Evolutionary conservation across 92 coral and sea anemone genomes (phyloP).

Genomic region (Chrysogorgia sp.): DNA sequence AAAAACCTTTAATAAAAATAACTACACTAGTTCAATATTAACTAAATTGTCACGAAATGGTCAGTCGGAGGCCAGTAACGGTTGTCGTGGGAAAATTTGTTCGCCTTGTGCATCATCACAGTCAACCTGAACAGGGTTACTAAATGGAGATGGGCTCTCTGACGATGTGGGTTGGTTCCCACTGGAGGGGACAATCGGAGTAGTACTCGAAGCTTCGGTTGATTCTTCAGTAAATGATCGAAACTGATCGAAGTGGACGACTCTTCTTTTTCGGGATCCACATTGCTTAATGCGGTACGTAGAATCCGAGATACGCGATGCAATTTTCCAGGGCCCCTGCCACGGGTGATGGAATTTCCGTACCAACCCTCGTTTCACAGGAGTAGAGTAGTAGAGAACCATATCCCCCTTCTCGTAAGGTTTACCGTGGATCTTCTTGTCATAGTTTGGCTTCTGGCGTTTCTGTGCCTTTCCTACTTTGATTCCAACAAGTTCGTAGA

Average conservation of each 20-base stretch:
- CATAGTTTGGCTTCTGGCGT: background rate
- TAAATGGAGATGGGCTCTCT: background rate
- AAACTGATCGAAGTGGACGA: too few relatives aligned
- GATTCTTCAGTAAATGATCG: too few relatives aligned
- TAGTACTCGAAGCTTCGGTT: background rate
- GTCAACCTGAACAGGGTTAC: background rate
- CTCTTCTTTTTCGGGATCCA: too few relatives aligned
- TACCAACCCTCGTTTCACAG: background rate
- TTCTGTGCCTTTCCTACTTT: background rate
- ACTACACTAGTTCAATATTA: background rate
- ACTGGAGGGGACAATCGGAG: background rate
- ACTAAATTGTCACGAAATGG: background rate
- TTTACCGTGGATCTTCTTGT: background rate
- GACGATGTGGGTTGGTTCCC: background rate
- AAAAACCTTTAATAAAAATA: too few relatives aligned
- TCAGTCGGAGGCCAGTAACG: background rate
- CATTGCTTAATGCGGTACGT: too few relatives aligned
- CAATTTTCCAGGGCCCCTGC: background rate
- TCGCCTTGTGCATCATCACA: background rate
- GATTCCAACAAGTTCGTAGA: background rate
- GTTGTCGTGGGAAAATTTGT: background rate
- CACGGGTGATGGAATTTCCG: background rate
- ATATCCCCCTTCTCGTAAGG: background rate
- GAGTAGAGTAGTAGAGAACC: background rate
- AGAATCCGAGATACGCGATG: too few relatives aligned